These are phyloP conservation scores for Drosophila auraria DNA, from an alignment of 1,140 invertebrate genomes.

Conservation along the genomic window DNA sequence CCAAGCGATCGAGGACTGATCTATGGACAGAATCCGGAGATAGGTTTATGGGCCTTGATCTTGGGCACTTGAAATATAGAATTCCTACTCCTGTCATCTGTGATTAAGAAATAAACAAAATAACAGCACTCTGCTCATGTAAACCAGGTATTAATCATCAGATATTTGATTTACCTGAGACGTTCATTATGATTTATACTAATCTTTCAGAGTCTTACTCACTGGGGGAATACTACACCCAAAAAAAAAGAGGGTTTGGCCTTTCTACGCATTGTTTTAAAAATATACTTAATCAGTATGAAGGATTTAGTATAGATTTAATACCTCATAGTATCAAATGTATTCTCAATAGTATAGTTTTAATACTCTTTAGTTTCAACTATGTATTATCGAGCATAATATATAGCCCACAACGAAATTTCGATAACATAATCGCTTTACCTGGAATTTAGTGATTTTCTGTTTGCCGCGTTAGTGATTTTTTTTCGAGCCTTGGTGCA, in stretches of 20 bases:
- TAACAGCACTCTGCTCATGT: not conserved
- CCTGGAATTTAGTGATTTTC: too few species aligned
- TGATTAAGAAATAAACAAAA: not conserved
- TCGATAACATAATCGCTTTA: too few species aligned
- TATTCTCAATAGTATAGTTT: too few species aligned
- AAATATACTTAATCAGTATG: too few species aligned
- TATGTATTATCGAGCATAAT: too few species aligned
- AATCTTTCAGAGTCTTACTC: not conserved
- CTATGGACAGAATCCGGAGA: not conserved
- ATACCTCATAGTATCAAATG: too few species aligned
- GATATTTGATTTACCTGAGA: slow-evolving; percentile 1
- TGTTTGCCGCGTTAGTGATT: too few species aligned
- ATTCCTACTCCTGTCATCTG: not conserved
- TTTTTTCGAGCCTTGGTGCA: too few species aligned
- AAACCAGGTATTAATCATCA: not conserved
- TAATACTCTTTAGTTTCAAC: too few species aligned
- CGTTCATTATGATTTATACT: slow-evolving; percentile 1
- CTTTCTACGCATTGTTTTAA: too few species aligned
- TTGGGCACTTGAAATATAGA: not conserved
- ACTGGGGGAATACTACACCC: not conserved
- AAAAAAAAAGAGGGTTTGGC: not conserved
- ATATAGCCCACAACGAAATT: too few species aligned
- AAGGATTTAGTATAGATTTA: too few species aligned
- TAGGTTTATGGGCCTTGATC: slow-evolving; percentile 11
- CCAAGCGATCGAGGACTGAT: slow-evolving; percentile 14